A percentile compares a stretch with the other conserved stretches of the same genome.
Conservation (phyloP, 1,140 invertebrate genomes). For the Dreissena polymorpha region DNA sequence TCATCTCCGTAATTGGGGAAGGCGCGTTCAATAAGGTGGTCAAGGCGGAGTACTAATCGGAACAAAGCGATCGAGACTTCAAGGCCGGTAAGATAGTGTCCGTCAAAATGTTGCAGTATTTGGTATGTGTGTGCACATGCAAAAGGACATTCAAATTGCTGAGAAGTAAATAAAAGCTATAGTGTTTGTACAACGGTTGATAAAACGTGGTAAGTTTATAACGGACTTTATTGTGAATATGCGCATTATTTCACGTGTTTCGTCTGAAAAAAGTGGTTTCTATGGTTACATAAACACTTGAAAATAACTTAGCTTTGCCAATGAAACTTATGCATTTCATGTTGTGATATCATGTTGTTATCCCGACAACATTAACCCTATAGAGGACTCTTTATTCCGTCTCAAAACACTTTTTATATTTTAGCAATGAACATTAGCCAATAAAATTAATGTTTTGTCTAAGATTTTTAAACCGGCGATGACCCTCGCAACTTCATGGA, state of each 20-base stretch:
- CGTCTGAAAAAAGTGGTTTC: too few relatives aligned
- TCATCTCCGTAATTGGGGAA: slow-evolving; percentile 84
- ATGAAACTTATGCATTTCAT: too few relatives aligned
- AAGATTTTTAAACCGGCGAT: slow-evolving; percentile 68
- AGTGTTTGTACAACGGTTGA: too few relatives aligned
- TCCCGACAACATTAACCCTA: too few relatives aligned
- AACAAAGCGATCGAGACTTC: slow-evolving; percentile 12
- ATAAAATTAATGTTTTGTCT: background rate
- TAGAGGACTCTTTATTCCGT: too few relatives aligned
- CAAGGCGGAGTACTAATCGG: slow-evolving; percentile 84
- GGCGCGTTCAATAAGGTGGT: slow-evolving; percentile 96
- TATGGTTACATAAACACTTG: too few relatives aligned
- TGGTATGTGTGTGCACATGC: background rate
- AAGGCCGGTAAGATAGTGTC: slow-evolving; percentile 87
- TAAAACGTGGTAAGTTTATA: too few relatives aligned
- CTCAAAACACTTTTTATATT: too few relatives aligned
- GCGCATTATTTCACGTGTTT: too few relatives aligned
- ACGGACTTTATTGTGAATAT: too few relatives aligned
- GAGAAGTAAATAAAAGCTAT: background rate
- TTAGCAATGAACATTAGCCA: background rate
- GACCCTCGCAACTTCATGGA: slow-evolving; percentile 73
- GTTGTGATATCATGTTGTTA: too few relatives aligned
- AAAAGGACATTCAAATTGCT: background rate
- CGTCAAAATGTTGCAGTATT: slow-evolving; percentile 99
- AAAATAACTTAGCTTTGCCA: too few relatives aligned